A percentile compares a stretch with the other conserved stretches of the same genome.
Conservation (phyloP, 2,113 vertebrate genomes). For the Sphaerodactylus townsendi region DNA sequence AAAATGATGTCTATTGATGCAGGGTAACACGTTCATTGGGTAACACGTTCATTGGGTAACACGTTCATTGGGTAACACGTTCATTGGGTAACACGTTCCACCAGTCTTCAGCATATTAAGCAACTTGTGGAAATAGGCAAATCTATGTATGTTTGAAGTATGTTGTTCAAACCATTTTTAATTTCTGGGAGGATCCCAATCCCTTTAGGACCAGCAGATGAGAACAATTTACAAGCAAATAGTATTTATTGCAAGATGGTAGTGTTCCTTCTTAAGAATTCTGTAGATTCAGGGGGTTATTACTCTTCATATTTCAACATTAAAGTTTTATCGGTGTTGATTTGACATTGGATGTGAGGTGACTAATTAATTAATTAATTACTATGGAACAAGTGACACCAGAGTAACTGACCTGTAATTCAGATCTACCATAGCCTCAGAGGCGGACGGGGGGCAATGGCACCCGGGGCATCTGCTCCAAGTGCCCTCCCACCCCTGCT, state of each 20-base stretch:
- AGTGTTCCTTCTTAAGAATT: neutral
- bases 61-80: no score
- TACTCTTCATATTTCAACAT: conserved; percentile 8
- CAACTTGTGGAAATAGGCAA: no score
- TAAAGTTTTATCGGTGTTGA: conserved; percentile 8
- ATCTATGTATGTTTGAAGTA: no score
- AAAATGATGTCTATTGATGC: no score
- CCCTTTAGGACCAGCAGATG: neutral
- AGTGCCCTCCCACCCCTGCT: no score
- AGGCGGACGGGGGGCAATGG: no score
- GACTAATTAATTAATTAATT: neutral
- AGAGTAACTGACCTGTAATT: conserved; percentile 2
- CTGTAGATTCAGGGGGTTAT: neutral
- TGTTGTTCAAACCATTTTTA: neutral
- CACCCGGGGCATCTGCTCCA: no score
- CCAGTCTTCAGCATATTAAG: neutral
- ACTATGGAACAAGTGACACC: neutral
- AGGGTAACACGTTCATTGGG: no score
- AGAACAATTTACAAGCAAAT: neutral
- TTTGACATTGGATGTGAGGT: neutral
- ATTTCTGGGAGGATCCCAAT: neutral
- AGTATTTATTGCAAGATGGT: neutral
- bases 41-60: no score
- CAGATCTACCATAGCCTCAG: conserved; percentile 1
- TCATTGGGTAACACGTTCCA: no score